These are phyloP conservation scores for Apogon talboti DNA, from an alignment of 2,797 vertebrate genomes.

Conservation along the genomic window DNA sequence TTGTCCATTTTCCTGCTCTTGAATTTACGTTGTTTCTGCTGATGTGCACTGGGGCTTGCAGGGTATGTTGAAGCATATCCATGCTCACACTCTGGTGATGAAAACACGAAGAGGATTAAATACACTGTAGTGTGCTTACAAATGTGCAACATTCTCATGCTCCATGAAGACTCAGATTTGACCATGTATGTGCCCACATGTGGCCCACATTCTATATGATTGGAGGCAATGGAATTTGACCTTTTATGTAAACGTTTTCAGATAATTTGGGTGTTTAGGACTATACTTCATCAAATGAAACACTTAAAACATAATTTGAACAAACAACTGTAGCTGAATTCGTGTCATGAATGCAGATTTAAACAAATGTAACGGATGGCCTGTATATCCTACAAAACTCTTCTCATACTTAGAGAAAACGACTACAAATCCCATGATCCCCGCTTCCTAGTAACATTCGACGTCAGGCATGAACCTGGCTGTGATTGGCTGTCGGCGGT, in stretches of 20 bases:
- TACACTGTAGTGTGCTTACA: not conserved
- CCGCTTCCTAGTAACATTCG: conserved; percentile 84
- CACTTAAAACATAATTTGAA: no score
- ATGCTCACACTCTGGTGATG: conserved; percentile 91
- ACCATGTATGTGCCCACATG: conserved; percentile 13
- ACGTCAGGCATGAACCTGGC: conserved; percentile 73
- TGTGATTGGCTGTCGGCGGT: conserved; percentile 77
- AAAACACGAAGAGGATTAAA: conserved; percentile 37
- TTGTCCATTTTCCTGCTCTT: conserved; percentile 87
- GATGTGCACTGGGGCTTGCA: conserved; percentile 83
- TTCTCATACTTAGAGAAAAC: not conserved
- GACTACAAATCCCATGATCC: conserved; percentile 77
- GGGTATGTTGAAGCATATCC: conserved; percentile 94
- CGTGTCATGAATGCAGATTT: no score
- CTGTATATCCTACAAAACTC: not conserved
- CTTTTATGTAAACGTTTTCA: no score
- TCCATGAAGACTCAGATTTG: conserved; percentile 2
- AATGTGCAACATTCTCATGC: conserved; percentile 3
- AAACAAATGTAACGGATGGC: not conserved
- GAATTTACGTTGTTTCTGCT: conserved; percentile 87
- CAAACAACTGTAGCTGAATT: no score
- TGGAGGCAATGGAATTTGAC: not conserved
- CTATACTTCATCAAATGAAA: no score
- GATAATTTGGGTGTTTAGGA: no score
- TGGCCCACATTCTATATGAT: conserved; percentile 11